Evolutionary conservation across 2,113 vertebrate species (phyloP), one percentile per base, ranked within the genome.

Genomic region (Scophthalmus maximus): DNA sequence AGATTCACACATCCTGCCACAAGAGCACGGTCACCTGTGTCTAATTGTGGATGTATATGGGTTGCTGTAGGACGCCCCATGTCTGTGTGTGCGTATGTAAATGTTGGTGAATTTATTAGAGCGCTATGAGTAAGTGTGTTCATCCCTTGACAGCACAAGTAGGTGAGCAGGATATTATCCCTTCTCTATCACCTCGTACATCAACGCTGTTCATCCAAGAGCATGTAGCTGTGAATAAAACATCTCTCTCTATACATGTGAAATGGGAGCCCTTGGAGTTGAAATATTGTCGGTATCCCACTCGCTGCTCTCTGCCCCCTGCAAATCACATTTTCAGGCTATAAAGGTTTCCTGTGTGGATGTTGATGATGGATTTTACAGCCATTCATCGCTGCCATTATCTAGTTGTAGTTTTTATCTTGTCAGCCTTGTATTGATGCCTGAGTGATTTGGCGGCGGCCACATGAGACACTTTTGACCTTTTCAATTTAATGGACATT

Each of bases 211-310:
- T 50, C 73, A 65, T 52, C 53, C 1, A 30, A 29, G 12, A 64
- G 20, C 25, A 6, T 74, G 79, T 68, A 73, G 60, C 68, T 44
- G 38, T 87, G 72, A 84, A 83, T 82, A 66, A 88, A 87, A 79
- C 58, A 68, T 80, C 0, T 14, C 5, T 8, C 27, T 71, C 47
- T 73, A 42, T 20, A 26, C 55, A 36, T 59, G n/a, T n/a, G 55
- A 70, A 70, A 69, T 42, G 18, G 36, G 38, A 80, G 25, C 68
- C 8, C 11, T 49, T 5, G 10, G 18, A 58, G 58, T 6, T 68
- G 30, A 63, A 52, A 61, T 75, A 58, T 44, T 9, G 32, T 36
- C 73, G 25, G 36, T 36, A n/a, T 56, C 20, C 8, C 5, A 12
- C 56, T 63, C 5, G 9, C 67, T 77, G 42, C 44, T 53, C 8